phyloP scores from a whole-genome alignment of 2,113 vertebrate species.

The Elephas maximus region DNA sequence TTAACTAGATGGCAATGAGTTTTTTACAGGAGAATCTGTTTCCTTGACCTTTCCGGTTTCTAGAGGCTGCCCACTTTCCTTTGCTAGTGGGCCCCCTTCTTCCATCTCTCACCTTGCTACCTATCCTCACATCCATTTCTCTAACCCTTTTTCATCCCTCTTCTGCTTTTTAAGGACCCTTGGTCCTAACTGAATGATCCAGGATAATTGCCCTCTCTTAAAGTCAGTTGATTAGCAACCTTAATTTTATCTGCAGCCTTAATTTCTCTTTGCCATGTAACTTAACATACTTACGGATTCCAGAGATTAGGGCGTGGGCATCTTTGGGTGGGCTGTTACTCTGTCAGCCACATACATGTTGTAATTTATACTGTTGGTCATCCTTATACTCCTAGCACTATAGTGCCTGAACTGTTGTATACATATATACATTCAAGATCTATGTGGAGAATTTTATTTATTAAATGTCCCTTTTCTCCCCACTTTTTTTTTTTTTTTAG shows the following conservation, averaged over 20 bases:
- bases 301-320: neutral
- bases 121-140: neutral
- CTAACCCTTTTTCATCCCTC: neutral
- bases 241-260: neutral
- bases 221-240: neutral
- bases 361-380: neutral
- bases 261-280: neutral
- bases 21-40: neutral
- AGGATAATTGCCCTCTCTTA: neutral
- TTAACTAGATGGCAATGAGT: neutral
- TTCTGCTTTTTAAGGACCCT: neutral
- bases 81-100: neutral
- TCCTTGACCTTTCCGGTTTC: neutral
- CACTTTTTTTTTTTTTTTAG: slow-evolving; percentile 84
- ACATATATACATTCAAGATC: neutral
- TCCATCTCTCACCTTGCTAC: neutral
- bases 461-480: slow-evolving; percentile 41
- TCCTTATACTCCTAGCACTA: neutral
- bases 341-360: neutral
- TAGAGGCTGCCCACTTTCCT: neutral
- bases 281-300: neutral
- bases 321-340: neutral
- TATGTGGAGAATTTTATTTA: slow-evolving; percentile 15
- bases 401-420: neutral
- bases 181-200: neutral